Conservation (phyloP, 2,113 vertebrate genomes). For the Fulica atra region DNA sequence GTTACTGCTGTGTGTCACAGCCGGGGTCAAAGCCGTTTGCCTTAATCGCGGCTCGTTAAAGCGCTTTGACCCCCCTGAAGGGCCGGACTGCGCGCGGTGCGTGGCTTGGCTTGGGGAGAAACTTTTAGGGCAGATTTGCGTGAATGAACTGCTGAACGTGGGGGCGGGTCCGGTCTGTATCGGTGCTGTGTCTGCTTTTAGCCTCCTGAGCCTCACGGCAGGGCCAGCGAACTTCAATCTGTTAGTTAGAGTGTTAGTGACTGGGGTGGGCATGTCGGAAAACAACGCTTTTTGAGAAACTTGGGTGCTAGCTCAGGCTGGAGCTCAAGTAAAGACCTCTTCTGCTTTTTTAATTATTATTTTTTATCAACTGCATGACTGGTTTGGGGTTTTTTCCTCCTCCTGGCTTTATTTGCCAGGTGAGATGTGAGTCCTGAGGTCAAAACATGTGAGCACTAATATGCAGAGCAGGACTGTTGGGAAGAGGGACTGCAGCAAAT, state of each 20-base stretch:
- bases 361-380: neutral
- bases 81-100: neutral
- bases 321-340: neutral
- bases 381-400: neutral
- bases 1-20: neutral
- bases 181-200: accelerated
- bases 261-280: neutral
- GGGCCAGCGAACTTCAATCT: too few species aligned
- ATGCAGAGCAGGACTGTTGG: neutral
- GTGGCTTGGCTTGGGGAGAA: neutral
- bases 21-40: accelerated
- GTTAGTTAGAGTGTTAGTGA: neutral
- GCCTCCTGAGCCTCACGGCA: neutral
- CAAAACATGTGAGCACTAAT: accelerated
- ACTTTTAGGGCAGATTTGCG: neutral
- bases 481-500: neutral
- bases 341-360: neutral
- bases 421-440: neutral
- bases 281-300: neutral
- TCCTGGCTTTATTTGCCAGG: neutral
- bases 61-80: neutral
- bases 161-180: neutral
- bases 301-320: neutral
- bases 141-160: neutral
- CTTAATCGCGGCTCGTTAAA: neutral